Evolutionary conservation across 1,140 invertebrate species (phyloP).

Genomic region (Drosophila ercepeae): DNA sequence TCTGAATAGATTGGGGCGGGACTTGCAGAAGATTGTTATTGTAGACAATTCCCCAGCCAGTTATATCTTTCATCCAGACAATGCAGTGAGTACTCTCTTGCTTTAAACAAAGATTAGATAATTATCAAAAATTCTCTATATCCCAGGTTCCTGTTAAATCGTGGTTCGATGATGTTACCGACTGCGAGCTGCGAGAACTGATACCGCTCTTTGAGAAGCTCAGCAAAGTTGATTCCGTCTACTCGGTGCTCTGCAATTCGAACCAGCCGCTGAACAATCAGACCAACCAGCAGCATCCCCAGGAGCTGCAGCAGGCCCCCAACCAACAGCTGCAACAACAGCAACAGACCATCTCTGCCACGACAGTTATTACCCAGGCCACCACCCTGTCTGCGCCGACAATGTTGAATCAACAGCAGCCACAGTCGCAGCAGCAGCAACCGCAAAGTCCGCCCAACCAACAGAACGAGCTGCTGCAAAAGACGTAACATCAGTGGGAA

Average conservation of each 20-base stretch:
- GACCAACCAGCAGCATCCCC: conserved; percentile 62
- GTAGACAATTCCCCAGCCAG: conserved; percentile 99
- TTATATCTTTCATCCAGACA: conserved; percentile 99
- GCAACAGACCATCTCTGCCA: conserved; percentile 82
- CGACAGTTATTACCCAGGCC: conserved; percentile 82
- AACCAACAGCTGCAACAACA: conserved; percentile 64
- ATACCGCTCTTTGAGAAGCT: conserved; percentile 98
- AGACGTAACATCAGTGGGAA: conserved; percentile 84
- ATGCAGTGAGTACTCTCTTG: conserved; percentile 94
- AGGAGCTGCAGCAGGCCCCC: conserved; percentile 68
- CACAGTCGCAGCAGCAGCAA: conserved; percentile 57
- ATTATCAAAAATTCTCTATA: too few species aligned
- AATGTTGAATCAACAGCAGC: conserved; percentile 70
- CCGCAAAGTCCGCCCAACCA: conserved; percentile 79
- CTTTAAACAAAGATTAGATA: too few species aligned
- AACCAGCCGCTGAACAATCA: conserved; percentile 90
- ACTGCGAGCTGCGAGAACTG: conserved; percentile 96
- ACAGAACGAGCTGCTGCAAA: conserved; percentile 81
- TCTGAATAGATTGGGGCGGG: conserved; percentile 97
- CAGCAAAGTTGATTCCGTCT: conserved; percentile 96
- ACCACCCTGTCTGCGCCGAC: conserved; percentile 79
- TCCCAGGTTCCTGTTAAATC: conserved; percentile 98
- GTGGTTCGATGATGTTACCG: conserved; percentile 99
- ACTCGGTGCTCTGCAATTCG: conserved; percentile 95
- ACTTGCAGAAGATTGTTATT: conserved; percentile 98